Evolutionary conservation across 2,888 invertebrate genomes (phyloP), one percentile per base, ranked within the genome.

Genomic region (Sarcophaga carnaria): DNA sequence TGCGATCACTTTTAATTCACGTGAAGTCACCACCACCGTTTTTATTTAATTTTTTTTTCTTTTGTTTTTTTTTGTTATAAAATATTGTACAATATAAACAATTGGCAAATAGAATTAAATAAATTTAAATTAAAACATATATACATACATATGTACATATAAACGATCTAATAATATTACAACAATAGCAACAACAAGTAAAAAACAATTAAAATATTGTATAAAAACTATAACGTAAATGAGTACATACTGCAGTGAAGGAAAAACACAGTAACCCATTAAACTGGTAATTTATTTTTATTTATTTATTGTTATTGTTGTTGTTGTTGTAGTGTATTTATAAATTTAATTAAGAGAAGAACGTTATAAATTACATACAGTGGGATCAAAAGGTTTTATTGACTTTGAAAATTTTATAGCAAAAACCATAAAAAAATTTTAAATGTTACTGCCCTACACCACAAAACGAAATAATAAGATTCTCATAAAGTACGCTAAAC

Each of bases 1-100:
- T 80, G 47, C 74, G 87, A 87, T 87, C 87, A 87, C 49, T 78
- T 71, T 59, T 17, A 2, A 71, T 76, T 79, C 87, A 87, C 87
- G 87, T 87, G 87, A 71, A 84, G 54, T 54, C 12, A 54, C 54
- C 54, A 37, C 0, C 37, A 37, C 37, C 37, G 10, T 14, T 54
- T 54, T 54, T 54, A 14, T 54, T 54, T 54, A 17, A 14, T 14
- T 54, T 54, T 17, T 12, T 54, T 54, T 54, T 54, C 10, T 17
- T 54, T 22, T 22, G 22, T 2, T 54, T 54, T 54, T 54, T 49
- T 12, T 49, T 49, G 17, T 17, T 54, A 14, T 54, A 12, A 14
- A 54, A 54, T 54, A 54, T 14, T 14, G 17, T 14, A 54, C 54
- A 54, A 54, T 54, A 54, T 14, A 54, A 54, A 54, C 54, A 54